phyloP scores from a whole-genome alignment of 2,113 vertebrate genomes.

The Heloderma charlesbogerti region DNA sequence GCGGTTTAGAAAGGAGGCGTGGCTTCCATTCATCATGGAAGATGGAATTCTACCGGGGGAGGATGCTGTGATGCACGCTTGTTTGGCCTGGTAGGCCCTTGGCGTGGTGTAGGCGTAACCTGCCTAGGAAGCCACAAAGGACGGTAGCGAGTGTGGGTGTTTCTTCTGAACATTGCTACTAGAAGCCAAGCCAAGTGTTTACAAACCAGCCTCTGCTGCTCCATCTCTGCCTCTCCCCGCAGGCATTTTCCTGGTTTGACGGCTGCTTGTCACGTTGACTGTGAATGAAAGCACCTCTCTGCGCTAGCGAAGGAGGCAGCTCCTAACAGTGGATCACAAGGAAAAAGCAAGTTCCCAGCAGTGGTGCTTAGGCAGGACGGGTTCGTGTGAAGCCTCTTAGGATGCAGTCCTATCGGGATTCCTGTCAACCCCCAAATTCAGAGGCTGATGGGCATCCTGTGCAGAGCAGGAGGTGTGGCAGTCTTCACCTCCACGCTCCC shows the following conservation, averaged over 20 bases:
- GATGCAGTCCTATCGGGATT: no score
- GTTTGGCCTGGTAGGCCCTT: constrained; percentile 5
- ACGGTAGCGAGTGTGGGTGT: not conserved
- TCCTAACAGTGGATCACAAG: not conserved
- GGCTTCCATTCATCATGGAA: constrained; percentile 70
- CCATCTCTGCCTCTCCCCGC: not conserved
- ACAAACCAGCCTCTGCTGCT: fast-evolving
- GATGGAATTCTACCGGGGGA: constrained; percentile 47
- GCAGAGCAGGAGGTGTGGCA: no score
- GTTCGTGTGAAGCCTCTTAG: not conserved
- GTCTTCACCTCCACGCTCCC: no score
- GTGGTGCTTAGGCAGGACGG: not conserved
- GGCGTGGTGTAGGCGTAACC: not conserved
- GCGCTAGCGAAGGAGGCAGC: not conserved
- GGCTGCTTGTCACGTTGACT: not conserved
- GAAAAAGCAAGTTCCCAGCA: fast-evolving
- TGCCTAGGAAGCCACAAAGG: not conserved
- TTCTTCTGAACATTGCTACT: constrained; percentile 14
- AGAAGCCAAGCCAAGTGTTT: not conserved
- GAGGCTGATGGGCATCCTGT: no score
- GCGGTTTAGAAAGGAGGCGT: constrained; percentile 53
- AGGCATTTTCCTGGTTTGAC: not conserved
- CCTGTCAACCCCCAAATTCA: no score
- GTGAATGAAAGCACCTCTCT: not conserved
- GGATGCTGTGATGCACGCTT: constrained; percentile 21